Base-by-base conservation (phyloP, 2,797 vertebrate species). In the Antennarius maculatus region DNA sequence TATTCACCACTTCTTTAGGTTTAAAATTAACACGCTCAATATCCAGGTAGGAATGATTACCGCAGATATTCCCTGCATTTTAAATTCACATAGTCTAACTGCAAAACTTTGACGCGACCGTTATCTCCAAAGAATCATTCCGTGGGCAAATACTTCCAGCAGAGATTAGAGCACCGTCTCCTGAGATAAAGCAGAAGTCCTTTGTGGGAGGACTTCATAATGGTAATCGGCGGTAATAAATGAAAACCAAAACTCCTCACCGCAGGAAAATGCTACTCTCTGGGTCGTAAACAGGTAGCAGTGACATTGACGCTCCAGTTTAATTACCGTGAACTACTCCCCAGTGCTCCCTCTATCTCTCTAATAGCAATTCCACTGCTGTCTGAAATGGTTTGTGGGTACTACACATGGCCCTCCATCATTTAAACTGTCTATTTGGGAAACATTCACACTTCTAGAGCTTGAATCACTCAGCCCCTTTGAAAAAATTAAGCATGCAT, bases 241-340 rank as follows among this genome's bases (percentile, higher is more conserved):
- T 86, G 77, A 76, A 87, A 83, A 60, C 50, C 57, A 66, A 78
- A 80, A 63, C 64, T 81, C 64, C 54, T 79, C 56, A 64, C 76
- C 65, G 49, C 74, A 65, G 66, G 71, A 86, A 82, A 78, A 58
- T 58, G 63, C 74, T 68, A 45, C 77, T 79, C 79, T 77, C 82
- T 63, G 75, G 80, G 76, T 80, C 79, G 54, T 90, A 89, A 89
- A 89, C 87, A 86, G 84, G 86, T 81, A 89, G 74, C 71, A 74
- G 75, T 83, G 85, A 89, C 86, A 84, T 81, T 87, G 89, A 89
- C 56, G 47, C 87, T 72, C 69, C 79, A 63, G 79, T 91, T 89
- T 91, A 92, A 91, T 92, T 90, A 90, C 84, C 47, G 56, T 15
- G 5, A 90, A 92, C 83, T 83, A 67, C 90, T 91, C 90, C 84